Evolutionary conservation across 2,113 vertebrate species (phyloP).

Genomic region (Pampusana beccarii): DNA sequence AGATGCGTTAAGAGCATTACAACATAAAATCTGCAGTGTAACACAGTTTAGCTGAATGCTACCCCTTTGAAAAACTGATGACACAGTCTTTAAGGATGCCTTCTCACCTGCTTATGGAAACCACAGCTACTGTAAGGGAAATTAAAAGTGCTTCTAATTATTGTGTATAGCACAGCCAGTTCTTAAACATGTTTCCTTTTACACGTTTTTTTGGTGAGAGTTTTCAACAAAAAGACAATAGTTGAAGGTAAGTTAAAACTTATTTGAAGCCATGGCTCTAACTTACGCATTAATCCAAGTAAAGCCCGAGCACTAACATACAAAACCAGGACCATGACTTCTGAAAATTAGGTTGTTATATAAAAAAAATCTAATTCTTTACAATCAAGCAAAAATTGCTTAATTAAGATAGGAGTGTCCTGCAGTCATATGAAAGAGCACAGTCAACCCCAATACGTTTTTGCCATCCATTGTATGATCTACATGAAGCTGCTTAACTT

Average conservation of each 20-base stretch:
- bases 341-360: neutral
- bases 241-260: neutral
- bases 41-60: neutral
- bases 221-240: neutral
- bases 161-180: neutral
- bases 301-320: neutral
- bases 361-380: neutral
- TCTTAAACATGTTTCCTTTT: neutral
- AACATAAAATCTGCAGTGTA: neutral
- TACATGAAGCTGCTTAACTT: neutral
- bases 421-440: neutral
- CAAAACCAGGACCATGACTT: neutral
- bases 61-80: neutral
- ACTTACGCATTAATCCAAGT: neutral
- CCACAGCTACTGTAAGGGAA: neutral
- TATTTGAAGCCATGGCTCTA: neutral
- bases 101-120: neutral
- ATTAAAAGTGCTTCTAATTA: neutral
- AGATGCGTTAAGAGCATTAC: slow-evolving; percentile 5
- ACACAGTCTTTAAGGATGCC: neutral
- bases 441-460: neutral
- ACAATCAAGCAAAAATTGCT: neutral
- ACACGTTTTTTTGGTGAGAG: neutral
- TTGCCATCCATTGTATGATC: neutral
- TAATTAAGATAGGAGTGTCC: neutral